phyloP scores from a whole-genome alignment of 1,140 invertebrate species.

The Temnothorax nylanderi region DNA sequence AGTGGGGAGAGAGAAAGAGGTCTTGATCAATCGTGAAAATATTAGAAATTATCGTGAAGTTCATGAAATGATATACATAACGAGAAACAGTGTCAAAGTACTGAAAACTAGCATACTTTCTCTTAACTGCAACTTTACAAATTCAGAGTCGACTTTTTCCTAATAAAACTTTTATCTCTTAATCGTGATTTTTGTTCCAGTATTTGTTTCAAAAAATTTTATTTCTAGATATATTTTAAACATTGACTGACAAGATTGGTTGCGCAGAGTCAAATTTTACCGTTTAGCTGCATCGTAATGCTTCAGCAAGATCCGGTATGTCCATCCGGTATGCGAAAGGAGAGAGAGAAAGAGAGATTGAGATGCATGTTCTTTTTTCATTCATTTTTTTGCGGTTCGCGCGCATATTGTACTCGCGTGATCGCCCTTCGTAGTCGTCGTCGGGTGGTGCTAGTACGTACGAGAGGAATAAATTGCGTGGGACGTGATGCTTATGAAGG shows the following conservation, averaged over 20 bases:
- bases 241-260: background rate
- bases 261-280: background rate
- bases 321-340: slow-evolving; percentile 23
- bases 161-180: background rate
- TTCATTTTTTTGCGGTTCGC: background rate
- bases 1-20: background rate
- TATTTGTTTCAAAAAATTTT: background rate
- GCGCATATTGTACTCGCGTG: slow-evolving; percentile 26
- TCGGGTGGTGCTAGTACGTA: slow-evolving; percentile 13
- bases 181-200: background rate
- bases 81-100: background rate
- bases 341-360: background rate
- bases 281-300: background rate
- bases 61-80: background rate
- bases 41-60: background rate
- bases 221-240: background rate
- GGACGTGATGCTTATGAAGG: slow-evolving; percentile 62
- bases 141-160: background rate
- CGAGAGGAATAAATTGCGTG: slow-evolving; percentile 67
- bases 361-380: slow-evolving; percentile 3
- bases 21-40: slow-evolving; percentile 9
- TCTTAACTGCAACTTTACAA: background rate
- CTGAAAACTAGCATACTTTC: background rate
- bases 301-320: background rate
- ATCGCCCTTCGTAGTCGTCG: slow-evolving; percentile 14